phyloP scores from a whole-genome alignment of 2,888 invertebrate genomes.

The Heliconius ismenius region DNA sequence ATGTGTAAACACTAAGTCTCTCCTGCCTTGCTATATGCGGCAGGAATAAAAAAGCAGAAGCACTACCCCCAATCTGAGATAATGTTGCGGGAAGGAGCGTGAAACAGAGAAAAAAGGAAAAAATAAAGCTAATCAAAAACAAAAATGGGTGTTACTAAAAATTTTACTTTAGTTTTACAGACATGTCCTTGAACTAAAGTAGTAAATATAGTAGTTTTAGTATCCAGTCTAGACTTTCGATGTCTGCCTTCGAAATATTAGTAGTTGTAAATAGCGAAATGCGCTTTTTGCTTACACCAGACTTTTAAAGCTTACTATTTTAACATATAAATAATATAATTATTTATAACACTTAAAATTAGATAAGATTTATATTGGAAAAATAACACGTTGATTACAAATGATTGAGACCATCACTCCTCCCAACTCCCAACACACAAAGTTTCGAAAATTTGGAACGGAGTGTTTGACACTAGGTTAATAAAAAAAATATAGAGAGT shows the following conservation, averaged over 20 bases:
- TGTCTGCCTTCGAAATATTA: constrained; percentile 6
- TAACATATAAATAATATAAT: not conserved
- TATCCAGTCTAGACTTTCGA: constrained; percentile 13
- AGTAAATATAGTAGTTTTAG: not conserved
- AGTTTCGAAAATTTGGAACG: not conserved
- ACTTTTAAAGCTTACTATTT: not conserved
- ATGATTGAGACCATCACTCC: not conserved
- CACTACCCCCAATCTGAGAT: no score
- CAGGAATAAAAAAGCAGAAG: not conserved
- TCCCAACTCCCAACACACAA: not conserved
- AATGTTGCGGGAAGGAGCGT: no score
- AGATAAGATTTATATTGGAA: not conserved
- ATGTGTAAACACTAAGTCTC: no score
- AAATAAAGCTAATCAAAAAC: not conserved
- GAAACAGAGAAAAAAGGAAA: not conserved
- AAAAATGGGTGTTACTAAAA: not conserved
- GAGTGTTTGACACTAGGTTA: no score
- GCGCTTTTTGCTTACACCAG: not conserved
- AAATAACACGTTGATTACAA: not conserved
- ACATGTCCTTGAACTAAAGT: not conserved
- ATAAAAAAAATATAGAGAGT: no score
- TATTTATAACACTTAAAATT: not conserved
- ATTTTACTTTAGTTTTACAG: not conserved
- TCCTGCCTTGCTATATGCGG: no score
- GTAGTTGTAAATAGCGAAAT: not conserved